Conservation (phyloP, 1,140 invertebrate genomes). For the Zaprionus camerounensis region DNA sequence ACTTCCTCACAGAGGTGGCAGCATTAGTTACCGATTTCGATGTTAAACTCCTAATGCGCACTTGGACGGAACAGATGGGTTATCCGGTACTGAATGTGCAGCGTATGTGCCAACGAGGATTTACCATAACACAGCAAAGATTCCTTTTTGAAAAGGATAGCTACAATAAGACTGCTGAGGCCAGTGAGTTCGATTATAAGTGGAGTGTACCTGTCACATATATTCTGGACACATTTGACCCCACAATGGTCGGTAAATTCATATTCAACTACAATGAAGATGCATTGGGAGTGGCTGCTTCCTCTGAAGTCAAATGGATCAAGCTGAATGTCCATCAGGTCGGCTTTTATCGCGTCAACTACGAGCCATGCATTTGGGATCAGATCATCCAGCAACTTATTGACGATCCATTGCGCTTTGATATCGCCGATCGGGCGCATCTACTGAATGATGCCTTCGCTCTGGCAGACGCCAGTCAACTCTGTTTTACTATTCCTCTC, state of each 20-base stretch:
- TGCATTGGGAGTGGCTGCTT: conserved; percentile 5
- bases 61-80: conserved; percentile 97
- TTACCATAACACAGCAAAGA: conserved; percentile 88
- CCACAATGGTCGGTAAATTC: conserved; percentile 45
- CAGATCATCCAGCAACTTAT: conserved; percentile 86
- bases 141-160: conserved; percentile 89
- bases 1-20: conserved; percentile 90
- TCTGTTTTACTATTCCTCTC: conserved; percentile 88
- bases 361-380: conserved; percentile 88
- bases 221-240: conserved; percentile 85
- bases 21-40: conserved; percentile 82
- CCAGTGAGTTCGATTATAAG: conserved; percentile 87
- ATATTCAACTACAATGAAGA: conserved; percentile 66
- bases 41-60: conserved; percentile 91
- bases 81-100: conserved; percentile 91
- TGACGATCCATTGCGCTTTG: conserved; percentile 84
- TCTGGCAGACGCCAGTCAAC: conserved; percentile 88
- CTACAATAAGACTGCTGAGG: conserved; percentile 83
- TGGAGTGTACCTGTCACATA: conserved; percentile 94
- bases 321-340: conserved; percentile 94
- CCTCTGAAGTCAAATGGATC: conserved; percentile 87
- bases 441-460: conserved; percentile 94
- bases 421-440: conserved; percentile 91
- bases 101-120: conserved; percentile 78
- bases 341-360: conserved; percentile 95